Conservation (phyloP, 2,797 vertebrate genomes). For the Thripadectes ignobilis region DNA sequence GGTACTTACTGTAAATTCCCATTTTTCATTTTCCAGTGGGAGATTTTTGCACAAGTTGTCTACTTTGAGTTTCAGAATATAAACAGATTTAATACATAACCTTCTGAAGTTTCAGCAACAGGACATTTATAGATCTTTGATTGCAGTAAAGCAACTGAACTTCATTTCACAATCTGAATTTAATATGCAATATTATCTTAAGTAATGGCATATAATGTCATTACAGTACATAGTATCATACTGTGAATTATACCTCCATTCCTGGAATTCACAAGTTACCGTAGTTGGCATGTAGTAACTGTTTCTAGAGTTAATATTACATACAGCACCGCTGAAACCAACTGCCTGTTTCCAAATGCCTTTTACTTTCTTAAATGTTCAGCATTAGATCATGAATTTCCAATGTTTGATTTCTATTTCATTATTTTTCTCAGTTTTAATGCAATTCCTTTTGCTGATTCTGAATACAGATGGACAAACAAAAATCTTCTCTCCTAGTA, state of each 20-base stretch:
- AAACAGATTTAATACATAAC: background rate
- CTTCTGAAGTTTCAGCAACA: slow-evolving; percentile 34
- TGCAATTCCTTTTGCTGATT: background rate
- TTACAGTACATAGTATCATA: slow-evolving; percentile 23
- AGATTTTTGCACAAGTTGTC: slow-evolving; percentile 20
- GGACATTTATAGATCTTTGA: slow-evolving; percentile 50
- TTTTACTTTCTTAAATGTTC: background rate
- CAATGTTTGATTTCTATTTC: background rate
- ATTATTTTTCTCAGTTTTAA: background rate
- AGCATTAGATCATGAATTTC: background rate
- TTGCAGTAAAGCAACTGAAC: slow-evolving; percentile 42
- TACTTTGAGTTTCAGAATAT: background rate
- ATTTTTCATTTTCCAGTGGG: slow-evolving; percentile 32
- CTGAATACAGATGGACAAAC: background rate
- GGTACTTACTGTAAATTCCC: background rate
- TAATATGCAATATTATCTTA: slow-evolving; percentile 51
- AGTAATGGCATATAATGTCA: slow-evolving; percentile 40
- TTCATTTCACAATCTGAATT: slow-evolving; percentile 51
- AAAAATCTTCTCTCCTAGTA: background rate
- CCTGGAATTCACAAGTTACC: background rate
- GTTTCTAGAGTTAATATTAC: background rate
- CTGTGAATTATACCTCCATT: slow-evolving; percentile 40
- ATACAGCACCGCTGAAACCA: slow-evolving; percentile 8
- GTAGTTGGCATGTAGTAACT: background rate
- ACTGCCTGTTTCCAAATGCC: background rate